Conservation (phyloP, 2,888 invertebrate genomes). For the Ormia ochracea region DNA sequence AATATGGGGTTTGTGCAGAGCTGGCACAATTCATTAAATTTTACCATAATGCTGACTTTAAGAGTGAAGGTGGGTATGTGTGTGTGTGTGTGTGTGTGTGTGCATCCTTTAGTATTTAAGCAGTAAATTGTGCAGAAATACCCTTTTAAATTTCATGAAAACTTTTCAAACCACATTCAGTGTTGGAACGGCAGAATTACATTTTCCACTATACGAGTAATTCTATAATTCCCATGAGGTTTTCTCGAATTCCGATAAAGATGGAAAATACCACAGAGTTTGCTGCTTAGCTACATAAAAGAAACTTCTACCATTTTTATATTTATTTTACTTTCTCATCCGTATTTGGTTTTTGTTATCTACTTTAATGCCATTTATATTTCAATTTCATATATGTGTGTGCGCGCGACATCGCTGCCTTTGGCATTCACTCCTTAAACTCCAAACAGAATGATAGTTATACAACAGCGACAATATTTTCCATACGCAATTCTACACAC, state of each 20-base stretch:
- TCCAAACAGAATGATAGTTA: constrained; percentile 67
- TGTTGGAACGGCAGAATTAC: not conserved
- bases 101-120: not conserved
- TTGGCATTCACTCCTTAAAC: constrained; percentile 25
- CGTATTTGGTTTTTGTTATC: not conserved
- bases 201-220: not conserved
- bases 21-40: constrained; percentile 75
- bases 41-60: constrained; percentile 75
- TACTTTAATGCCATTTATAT: constrained; percentile 29
- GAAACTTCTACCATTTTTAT: constrained; percentile 2
- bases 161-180: not conserved
- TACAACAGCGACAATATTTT: constrained; percentile 73
- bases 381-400: not conserved
- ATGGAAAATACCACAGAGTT: not conserved
- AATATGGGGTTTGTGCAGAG: constrained; percentile 73
- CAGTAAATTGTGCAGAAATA: constrained; percentile 6
- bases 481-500: constrained; percentile 74
- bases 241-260: not conserved
- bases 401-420: constrained; percentile 8
- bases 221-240: not conserved
- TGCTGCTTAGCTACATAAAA: not conserved
- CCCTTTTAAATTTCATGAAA: not conserved
- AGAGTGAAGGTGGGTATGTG: constrained; percentile 69
- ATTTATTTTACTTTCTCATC: not conserved
- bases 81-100: not conserved